Conservation (phyloP, 2,797 vertebrate genomes). For the Epinephelus awoara region DNA sequence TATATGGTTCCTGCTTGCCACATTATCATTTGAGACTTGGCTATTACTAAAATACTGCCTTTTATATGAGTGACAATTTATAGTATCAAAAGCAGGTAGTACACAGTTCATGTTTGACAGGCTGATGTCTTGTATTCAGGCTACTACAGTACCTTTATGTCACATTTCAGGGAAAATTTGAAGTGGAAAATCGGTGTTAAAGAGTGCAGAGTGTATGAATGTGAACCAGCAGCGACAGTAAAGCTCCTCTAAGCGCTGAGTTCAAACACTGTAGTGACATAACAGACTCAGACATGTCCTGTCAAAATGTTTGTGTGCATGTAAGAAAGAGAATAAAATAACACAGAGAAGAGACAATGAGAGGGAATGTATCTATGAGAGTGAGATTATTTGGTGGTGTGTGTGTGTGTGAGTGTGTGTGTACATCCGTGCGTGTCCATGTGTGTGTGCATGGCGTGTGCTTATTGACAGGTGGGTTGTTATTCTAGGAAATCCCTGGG, state of each 20-base stretch:
- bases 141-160: neutral
- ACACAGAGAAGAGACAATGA: neutral
- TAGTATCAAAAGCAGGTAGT: too few relatives aligned
- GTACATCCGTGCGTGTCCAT: neutral
- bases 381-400: neutral
- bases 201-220: neutral
- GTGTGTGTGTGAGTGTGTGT: slow-evolving; percentile 10
- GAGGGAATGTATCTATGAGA: slow-evolving; percentile 4
- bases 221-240: neutral
- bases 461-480: too few relatives aligned
- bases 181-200: accelerated
- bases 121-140: too few relatives aligned
- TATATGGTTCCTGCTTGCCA: too few relatives aligned
- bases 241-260: neutral
- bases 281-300: slow-evolving; percentile 30
- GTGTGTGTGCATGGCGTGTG: neutral
- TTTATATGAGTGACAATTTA: too few relatives aligned
- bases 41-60: too few relatives aligned
- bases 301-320: slow-evolving; percentile 39
- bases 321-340: neutral
- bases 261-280: slow-evolving; percentile 29
- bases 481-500: too few relatives aligned
- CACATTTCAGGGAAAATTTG: neutral
- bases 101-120: too few relatives aligned
- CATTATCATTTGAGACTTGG: too few relatives aligned